phyloP scores from a whole-genome alignment of 2,888 invertebrate species.

The Scrobipalpa costella region DNA sequence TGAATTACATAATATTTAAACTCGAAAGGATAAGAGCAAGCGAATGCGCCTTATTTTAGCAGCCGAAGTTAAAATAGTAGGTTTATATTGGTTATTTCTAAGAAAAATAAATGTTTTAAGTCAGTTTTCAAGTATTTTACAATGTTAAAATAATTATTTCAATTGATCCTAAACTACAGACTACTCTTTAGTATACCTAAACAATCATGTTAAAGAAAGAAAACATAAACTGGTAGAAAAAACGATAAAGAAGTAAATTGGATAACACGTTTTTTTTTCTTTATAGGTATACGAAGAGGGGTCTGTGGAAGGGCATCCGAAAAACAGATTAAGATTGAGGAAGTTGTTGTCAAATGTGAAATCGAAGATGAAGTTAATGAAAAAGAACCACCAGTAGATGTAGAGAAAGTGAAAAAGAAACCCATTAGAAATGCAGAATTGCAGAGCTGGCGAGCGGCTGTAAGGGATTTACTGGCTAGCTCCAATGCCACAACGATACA shows the following conservation, averaged over 20 bases:
- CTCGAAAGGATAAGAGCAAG: too few relatives aligned
- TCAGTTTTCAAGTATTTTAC: too few relatives aligned
- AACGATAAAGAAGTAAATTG: background rate
- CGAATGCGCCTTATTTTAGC: too few relatives aligned
- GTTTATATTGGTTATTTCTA: too few relatives aligned
- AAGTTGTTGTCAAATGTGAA: background rate
- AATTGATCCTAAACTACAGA: too few relatives aligned
- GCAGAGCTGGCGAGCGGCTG: background rate
- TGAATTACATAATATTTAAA: too few relatives aligned
- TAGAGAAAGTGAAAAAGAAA: background rate
- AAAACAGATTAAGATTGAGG: background rate
- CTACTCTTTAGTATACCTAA: too few relatives aligned
- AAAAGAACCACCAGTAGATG: background rate
- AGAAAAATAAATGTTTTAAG: too few relatives aligned
- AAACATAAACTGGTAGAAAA: background rate
- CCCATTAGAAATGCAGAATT: background rate
- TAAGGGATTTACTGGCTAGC: background rate
- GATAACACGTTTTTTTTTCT: background rate
- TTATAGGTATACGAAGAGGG: conserved; percentile 1
- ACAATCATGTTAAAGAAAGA: background rate
- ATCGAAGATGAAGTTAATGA: conserved; percentile 23
- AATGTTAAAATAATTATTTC: too few relatives aligned
- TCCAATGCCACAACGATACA: conserved; percentile 60
- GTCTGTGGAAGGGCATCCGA: background rate
- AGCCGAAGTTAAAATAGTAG: too few relatives aligned